A percentile compares a stretch with the other conserved stretches of the same genome.
Conservation (phyloP, 2,113 vertebrate genomes). For the Colius striatus region DNA sequence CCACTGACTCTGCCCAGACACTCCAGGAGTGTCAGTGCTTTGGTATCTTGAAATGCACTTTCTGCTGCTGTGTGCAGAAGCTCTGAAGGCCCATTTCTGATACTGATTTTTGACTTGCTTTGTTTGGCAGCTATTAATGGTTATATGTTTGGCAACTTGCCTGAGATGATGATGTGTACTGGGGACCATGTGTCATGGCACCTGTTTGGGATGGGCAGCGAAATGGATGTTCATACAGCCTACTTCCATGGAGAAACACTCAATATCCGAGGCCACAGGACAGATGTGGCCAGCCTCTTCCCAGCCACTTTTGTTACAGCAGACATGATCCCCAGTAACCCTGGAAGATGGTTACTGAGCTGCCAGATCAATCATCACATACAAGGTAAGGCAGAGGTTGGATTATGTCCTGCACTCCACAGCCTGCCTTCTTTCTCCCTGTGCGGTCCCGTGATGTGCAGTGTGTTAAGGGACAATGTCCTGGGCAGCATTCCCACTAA, state of each 20-base stretch:
- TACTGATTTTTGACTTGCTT: conserved; percentile 35
- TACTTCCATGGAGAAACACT: conserved; percentile 80
- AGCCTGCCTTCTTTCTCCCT: background rate
- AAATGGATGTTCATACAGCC: conserved; percentile 79
- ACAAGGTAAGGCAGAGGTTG: conserved; percentile 60
- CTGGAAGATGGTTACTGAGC: conserved; percentile 78
- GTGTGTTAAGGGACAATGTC: background rate
- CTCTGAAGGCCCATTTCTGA: background rate
- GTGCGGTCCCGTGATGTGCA: background rate
- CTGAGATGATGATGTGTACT: conserved; percentile 75
- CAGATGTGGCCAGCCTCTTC: conserved; percentile 78
- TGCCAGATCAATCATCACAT: conserved; percentile 79
- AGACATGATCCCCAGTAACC: conserved; percentile 72
- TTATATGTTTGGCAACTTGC: conserved; percentile 81
- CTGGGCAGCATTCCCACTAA: background rate
- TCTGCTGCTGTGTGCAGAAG: background rate
- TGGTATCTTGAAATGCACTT: background rate
- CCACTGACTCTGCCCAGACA: background rate
- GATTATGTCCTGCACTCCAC: background rate
- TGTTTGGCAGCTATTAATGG: conserved; percentile 80
- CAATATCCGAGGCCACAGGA: conserved; percentile 71
- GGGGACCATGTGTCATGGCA: conserved; percentile 77
- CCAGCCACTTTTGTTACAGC: conserved; percentile 82
- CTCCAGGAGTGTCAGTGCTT: background rate
- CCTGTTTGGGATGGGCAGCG: conserved; percentile 81